phyloP scores from a whole-genome alignment of 2,113 vertebrate species.

The Dromiciops gliroides region DNA sequence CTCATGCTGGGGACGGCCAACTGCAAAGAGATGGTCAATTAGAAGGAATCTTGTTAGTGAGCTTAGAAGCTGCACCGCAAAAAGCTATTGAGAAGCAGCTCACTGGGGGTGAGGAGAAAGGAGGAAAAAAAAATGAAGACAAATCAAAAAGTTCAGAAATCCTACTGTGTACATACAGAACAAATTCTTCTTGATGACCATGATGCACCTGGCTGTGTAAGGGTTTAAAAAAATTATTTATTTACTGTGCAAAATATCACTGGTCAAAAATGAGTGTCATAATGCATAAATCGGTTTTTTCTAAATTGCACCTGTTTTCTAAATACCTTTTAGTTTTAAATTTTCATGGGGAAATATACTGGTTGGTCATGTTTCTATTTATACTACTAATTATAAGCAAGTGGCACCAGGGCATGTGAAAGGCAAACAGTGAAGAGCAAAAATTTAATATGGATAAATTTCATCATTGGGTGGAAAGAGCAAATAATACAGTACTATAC shows the following conservation, averaged over 20 bases:
- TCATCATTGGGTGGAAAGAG: background rate
- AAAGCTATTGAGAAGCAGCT: constrained; percentile 35
- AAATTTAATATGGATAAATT: constrained; percentile 23
- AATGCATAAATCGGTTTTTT: background rate
- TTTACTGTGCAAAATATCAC: background rate
- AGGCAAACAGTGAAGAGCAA: background rate
- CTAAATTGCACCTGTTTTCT: background rate
- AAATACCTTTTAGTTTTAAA: constrained; percentile 28
- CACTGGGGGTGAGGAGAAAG: background rate
- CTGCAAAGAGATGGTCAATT: constrained; percentile 50
- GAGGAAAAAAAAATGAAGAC: background rate
- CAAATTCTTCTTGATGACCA: constrained; percentile 52
- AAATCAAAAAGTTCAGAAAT: constrained; percentile 63
- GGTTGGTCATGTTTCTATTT: background rate
- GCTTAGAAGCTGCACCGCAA: constrained; percentile 30
- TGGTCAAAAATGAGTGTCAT: background rate
- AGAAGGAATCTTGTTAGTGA: constrained; percentile 30
- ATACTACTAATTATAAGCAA: constrained; percentile 29
- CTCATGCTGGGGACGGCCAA: constrained; percentile 49
- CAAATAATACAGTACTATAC: background rate
- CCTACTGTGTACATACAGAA: constrained; percentile 5
- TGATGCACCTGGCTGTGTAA: background rate
- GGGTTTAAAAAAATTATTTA: background rate
- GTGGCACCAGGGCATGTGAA: background rate
- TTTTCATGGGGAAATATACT: background rate